Percentiles rank a stretch among this genome's conserved stretches.
Evolutionary conservation across 2,113 vertebrate species (phyloP).

Genomic region (Calidris pygmaea): DNA sequence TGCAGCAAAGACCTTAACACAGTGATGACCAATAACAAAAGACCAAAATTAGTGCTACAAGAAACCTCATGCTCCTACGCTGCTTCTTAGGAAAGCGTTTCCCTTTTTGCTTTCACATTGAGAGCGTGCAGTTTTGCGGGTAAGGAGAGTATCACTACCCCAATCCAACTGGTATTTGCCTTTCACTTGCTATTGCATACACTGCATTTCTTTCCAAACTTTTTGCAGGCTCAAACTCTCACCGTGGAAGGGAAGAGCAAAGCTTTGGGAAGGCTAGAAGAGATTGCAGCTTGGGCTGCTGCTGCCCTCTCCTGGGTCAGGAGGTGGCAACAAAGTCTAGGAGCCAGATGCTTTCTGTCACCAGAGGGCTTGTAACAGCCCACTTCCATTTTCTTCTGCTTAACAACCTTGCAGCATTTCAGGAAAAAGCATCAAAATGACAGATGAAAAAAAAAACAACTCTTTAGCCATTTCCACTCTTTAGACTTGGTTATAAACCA

Average conservation of each 20-base stretch:
- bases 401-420: background rate
- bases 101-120: background rate
- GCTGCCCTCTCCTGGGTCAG: slow-evolving; percentile 61
- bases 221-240: background rate
- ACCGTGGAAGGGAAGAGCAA: accelerated
- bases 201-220: background rate
- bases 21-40: background rate
- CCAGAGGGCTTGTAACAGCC: background rate
- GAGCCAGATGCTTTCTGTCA: background rate
- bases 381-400: background rate
- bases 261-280: background rate
- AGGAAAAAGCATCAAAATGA: background rate
- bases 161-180: too few species aligned
- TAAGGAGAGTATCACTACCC: background rate
- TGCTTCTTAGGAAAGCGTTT: background rate
- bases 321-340: background rate
- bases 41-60: background rate
- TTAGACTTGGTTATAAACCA: background rate
- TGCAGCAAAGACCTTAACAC: background rate
- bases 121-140: background rate
- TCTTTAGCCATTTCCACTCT: background rate
- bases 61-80: background rate
- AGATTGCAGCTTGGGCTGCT: background rate
- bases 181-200: background rate
- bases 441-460: background rate